Evolutionary conservation across 2,797 vertebrate genomes (phyloP).

Genomic region (Pteropus rufus): DNA sequence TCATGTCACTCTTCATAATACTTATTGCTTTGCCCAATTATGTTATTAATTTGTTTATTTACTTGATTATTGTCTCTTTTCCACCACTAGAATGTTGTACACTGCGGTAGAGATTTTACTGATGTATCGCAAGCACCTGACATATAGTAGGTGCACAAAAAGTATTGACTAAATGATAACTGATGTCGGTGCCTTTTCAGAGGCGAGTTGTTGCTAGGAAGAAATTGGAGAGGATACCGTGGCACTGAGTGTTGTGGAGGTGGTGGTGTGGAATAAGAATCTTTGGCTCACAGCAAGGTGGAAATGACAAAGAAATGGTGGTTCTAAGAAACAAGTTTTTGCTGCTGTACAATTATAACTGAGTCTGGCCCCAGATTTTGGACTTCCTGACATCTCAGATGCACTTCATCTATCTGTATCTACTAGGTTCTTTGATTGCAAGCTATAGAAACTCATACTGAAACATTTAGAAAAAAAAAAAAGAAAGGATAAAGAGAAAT

Average conservation of each 20-base stretch:
- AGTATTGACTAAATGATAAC: background rate
- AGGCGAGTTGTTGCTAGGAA: background rate
- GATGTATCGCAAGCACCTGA: background rate
- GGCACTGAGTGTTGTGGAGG: background rate
- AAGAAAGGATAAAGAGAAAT: background rate
- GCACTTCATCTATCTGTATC: background rate
- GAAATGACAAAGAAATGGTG: background rate
- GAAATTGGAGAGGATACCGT: background rate
- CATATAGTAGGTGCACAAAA: background rate
- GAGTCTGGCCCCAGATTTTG: background rate
- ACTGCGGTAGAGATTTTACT: background rate
- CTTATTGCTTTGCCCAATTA: background rate
- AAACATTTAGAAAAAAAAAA: background rate
- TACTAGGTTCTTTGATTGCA: background rate
- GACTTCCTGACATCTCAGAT: background rate
- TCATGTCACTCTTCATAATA: background rate
- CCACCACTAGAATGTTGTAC: background rate
- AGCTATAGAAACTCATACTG: background rate
- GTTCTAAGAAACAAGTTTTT: background rate
- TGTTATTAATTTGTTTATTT: background rate
- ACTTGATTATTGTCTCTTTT: background rate
- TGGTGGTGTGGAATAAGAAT: background rate
- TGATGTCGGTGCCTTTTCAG: too few relatives aligned
- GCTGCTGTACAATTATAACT: background rate
- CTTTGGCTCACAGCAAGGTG: background rate